Evolutionary conservation across 2,888 invertebrate genomes (phyloP).

Genomic region (Lochmaea crataegi): DNA sequence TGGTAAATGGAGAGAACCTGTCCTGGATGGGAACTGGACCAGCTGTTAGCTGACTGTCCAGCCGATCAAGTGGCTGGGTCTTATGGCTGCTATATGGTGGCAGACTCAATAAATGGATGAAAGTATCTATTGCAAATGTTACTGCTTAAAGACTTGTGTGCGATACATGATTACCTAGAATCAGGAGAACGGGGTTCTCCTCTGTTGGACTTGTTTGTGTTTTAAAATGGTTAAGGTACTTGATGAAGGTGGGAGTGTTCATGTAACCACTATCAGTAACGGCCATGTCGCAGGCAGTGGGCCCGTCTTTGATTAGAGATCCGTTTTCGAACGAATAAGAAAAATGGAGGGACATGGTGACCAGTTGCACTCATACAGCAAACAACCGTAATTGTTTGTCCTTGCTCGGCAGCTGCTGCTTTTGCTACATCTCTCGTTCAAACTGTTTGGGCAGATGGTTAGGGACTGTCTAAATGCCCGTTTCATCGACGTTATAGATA

Average conservation of each 20-base stretch:
- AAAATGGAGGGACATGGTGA: too few species aligned
- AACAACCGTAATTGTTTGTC: slow-evolving; percentile 50
- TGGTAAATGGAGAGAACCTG: too few species aligned
- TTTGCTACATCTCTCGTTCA: slow-evolving; percentile 36
- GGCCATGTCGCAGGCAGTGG: too few species aligned
- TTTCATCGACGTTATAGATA: too few species aligned
- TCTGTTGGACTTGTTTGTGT: too few species aligned
- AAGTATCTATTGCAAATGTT: not conserved
- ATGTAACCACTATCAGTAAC: too few species aligned
- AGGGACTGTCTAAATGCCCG: slow-evolving; percentile 48
- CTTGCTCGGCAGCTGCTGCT: slow-evolving; percentile 38
- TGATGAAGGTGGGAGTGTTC: too few species aligned
- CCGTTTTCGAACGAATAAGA: slow-evolving; percentile 6
- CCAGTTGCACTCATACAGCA: slow-evolving; percentile 35
- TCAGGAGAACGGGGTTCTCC: too few species aligned
- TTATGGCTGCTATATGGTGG: not conserved
- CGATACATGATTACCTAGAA: slow-evolving; percentile 1
- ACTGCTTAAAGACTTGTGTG: not conserved
- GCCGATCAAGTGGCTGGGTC: slow-evolving; percentile 1
- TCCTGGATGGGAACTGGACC: too few species aligned
- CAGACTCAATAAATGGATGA: slow-evolving; percentile 1
- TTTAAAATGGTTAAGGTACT: too few species aligned
- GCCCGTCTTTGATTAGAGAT: slow-evolving; percentile 16
- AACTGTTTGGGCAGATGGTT: slow-evolving; percentile 44
- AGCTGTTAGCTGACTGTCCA: too few species aligned